A percentile compares a stretch with the other conserved stretches of the same genome.
Conservation (phyloP, 2,113 vertebrate genomes). For the Psittacara wagleri region DNA sequence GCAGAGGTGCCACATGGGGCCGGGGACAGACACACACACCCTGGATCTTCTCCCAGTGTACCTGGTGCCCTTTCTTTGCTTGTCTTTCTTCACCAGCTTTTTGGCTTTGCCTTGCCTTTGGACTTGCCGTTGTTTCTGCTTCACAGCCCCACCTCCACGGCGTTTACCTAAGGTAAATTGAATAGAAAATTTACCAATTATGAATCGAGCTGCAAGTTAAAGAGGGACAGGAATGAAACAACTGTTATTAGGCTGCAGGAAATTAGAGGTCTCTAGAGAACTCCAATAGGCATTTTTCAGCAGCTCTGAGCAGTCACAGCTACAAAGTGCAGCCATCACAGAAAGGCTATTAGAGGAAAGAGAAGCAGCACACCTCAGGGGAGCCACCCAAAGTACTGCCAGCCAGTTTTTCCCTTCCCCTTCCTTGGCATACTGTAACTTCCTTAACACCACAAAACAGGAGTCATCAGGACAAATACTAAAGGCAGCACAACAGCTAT, state of each 20-base stretch:
- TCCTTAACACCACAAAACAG: background rate
- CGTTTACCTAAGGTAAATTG: background rate
- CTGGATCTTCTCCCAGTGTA: background rate
- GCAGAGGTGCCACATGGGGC: background rate
- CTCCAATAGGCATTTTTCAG: background rate
- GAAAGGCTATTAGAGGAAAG: background rate
- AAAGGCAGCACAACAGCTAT: accelerated
- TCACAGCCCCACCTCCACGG: background rate
- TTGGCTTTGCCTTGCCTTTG: background rate
- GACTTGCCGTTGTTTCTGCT: background rate
- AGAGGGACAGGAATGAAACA: background rate
- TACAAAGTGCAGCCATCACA: accelerated
- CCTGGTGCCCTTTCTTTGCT: background rate
- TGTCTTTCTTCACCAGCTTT: background rate
- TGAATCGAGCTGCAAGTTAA: background rate
- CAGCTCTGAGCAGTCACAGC: background rate
- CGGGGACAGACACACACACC: background rate
- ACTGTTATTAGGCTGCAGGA: background rate
- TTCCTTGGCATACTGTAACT: background rate
- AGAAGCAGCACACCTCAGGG: accelerated
- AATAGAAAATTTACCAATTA: background rate
- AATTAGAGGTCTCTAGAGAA: background rate
- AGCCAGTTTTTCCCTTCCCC: background rate
- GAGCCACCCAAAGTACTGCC: background rate
- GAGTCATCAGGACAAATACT: background rate